Evolutionary conservation across 2,113 vertebrate species (phyloP), one percentile per base, ranked within the genome.

Genomic region (Hippoglossus stenolepis): DNA sequence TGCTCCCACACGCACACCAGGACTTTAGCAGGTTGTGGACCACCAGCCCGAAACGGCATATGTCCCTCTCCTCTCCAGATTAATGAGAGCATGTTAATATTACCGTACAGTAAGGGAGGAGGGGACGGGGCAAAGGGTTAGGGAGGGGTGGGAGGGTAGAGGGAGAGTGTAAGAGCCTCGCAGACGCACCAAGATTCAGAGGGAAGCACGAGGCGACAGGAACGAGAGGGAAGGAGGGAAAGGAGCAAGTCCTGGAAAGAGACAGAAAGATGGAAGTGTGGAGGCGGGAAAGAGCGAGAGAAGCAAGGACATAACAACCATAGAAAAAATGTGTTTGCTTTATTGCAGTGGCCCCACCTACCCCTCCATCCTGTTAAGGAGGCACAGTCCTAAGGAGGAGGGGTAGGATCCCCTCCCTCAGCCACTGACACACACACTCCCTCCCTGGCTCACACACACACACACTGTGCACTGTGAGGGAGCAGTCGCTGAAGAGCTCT

Each of bases 31-130:
- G 92, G 93, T 84, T 94, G 89, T 91, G 92, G 94, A 94, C 83
- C 93, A 93, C 89, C 51, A 91, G 92, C 94, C 94, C 94, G 94
- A 92, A 80, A 90, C 93, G 93, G 93, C 94, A 95, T 93, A 94
- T 93, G 93, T 93, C 91, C 89, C 90, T 92, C 91, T 93, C 88
- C 91, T 89, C 87, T 91, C 93, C 91, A 93, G 94, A 95, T 96
- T 95, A 94, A 93, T 88, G 85, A 92, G 91, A 95, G 90, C 94
- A 84, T 91, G 92, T 95, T 95, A 91, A 93, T 89, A 92, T 65
- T 85, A 93, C 93, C 87, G 89, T 95, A 82, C 84, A 88, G 90
- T 90, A 79, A 91, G 90, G 90, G 65, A 92, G 81, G 83, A 77
- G 67, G 59, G 70, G 79, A 77, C 54, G 65, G 77, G 84, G 75